Evolutionary conservation across 1,140 invertebrate species (phyloP), one percentile per base, ranked within the genome.

Genomic region (Calycopis cecrops): DNA sequence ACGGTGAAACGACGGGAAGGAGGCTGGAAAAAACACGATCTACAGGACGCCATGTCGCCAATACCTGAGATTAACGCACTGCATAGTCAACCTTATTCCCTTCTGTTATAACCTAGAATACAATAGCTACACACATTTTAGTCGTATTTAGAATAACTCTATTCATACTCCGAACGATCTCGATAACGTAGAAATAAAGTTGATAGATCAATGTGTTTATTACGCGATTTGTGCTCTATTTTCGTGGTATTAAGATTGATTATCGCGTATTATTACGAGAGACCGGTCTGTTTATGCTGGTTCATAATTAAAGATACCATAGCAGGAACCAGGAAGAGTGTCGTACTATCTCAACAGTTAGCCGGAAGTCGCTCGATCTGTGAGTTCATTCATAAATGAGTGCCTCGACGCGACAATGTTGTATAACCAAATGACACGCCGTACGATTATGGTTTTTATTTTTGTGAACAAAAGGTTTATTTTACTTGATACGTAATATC

Each of bases 321-420:
- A 76, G 79, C 80, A 85, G 84, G 82, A 84, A 87, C 82, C 82
- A 87, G 84, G 84, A 87, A 87, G 79, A 83, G 82, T 76, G 80
- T 87, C 81, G 84, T 85, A 87, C 84, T 87, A 87, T 85, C 84
- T 81, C 78, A 79, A 85, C 81, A 85, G 82, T 85, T 85, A 85
- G 76, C 82, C 84, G 82, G 84, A 87, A 87, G 81, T 77, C 74
- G 72, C 76, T 79, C 81, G 80, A 85, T 85, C 84, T 83, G 80
- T 84, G 78, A 79, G 78, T 87, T 85, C 84, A 87, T 87, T 87
- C 84, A 87, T 87, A 84, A 87, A 85, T 79, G 81, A 79, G 71
- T 55, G 61, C 62, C 71, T 77, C 66, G 70, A 54, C 60, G 69
- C 75, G 73, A 81, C 75, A 84, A 80, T 76, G 81, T 82, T 49